These are phyloP conservation scores for Parazoanthus darwini DNA, from an alignment of 92 coral and sea anemone genomes.

Conservation along the genomic window DNA sequence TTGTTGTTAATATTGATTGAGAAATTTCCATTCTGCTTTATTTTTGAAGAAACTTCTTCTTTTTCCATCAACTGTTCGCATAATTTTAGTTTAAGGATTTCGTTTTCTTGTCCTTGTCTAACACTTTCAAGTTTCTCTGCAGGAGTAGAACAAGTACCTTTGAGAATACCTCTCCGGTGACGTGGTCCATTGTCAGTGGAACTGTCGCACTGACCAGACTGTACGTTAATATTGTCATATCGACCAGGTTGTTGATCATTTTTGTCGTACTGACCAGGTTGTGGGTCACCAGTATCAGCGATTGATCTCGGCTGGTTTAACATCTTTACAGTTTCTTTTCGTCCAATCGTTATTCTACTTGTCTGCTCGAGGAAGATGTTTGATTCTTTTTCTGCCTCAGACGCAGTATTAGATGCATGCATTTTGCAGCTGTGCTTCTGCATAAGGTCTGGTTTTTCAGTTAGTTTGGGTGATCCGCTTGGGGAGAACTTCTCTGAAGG, in stretches of 20 bases:
- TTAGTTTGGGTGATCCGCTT: not conserved
- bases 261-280: not conserved
- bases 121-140: not conserved
- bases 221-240: not conserved
- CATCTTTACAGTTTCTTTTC: not conserved
- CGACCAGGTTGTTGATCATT: not conserved
- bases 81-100: not conserved
- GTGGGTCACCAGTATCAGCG: not conserved
- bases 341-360: not conserved
- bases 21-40: not conserved
- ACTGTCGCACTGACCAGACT: not conserved
- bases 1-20: not conserved
- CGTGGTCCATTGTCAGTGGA: not conserved
- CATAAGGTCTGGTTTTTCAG: not conserved
- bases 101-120: not conserved
- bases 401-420: not conserved
- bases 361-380: not conserved
- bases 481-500: not conserved
- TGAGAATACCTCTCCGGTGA: slow-evolving; percentile 12
- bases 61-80: not conserved
- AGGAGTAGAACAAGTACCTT: not conserved
- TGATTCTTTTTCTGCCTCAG: not conserved
- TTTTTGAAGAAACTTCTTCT: not conserved
- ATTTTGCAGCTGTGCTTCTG: not conserved
- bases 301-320: not conserved